Conservation (phyloP, 2,113 vertebrate genomes). For the Dendropsophus ebraccatus region DNA sequence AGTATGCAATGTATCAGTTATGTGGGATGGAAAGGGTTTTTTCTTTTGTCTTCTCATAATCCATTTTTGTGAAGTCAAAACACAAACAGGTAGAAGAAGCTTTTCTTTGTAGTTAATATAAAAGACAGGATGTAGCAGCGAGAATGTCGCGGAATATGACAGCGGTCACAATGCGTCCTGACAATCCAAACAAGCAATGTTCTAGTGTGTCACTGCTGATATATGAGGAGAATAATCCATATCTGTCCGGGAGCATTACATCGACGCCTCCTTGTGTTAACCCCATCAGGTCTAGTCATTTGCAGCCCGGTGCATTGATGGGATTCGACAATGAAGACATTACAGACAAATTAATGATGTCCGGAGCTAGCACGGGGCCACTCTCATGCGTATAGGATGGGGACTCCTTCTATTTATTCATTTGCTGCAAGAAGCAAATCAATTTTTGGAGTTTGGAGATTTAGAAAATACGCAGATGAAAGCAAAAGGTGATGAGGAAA, state of each 20-base stretch:
- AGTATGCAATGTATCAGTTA: neutral
- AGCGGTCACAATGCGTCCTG: conserved; percentile 66
- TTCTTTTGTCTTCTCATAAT: conserved; percentile 16
- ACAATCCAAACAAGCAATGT: conserved; percentile 69
- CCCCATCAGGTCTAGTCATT: neutral
- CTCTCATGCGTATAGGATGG: neutral
- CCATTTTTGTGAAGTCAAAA: conserved; percentile 52
- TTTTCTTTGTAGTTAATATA: conserved; percentile 56
- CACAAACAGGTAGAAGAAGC: conserved; percentile 55
- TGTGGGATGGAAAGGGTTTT: neutral
- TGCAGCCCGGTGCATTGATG: neutral
- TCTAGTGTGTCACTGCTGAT: conserved; percentile 65
- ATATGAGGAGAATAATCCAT: conserved; percentile 70
- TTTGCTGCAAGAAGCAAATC: neutral
- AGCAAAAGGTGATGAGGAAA: neutral
- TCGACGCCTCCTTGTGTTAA: neutral
- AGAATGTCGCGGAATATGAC: conserved; percentile 60
- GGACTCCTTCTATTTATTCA: neutral
- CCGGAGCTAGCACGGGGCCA: neutral
- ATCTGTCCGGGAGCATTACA: conserved; percentile 63
- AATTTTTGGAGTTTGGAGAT: neutral
- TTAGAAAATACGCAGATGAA: neutral
- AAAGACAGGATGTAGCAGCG: conserved; percentile 64
- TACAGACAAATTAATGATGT: neutral
- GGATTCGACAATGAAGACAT: conserved; percentile 6